phyloP scores from a whole-genome alignment of 2,113 vertebrate genomes.

The Crotalus tigris region DNA sequence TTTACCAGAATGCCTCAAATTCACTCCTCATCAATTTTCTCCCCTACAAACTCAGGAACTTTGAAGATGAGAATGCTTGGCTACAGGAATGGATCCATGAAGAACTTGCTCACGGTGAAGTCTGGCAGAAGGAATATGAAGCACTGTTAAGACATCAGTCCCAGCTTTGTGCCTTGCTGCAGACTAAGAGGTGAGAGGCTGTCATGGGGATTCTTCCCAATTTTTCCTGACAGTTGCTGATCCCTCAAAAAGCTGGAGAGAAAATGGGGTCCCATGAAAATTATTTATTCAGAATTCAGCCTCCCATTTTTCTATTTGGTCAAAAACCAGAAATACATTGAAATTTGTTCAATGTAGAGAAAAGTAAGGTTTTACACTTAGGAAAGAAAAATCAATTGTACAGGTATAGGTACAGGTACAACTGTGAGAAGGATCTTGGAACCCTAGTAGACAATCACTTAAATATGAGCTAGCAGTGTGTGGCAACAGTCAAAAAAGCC shows the following conservation, averaged over 20 bases:
- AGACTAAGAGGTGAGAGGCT: conserved; percentile 17
- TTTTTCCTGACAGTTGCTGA: background rate
- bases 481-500: background rate
- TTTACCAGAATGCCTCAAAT: background rate
- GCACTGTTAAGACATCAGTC: background rate
- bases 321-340: background rate
- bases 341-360: background rate
- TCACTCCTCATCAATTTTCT: background rate
- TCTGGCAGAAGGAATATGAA: conserved; percentile 20
- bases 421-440: background rate
- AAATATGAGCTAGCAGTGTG: background rate
- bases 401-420: too few relatives aligned
- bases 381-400: background rate
- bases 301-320: background rate
- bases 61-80: conserved; percentile 10
- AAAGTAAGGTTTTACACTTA: background rate
- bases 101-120: conserved; percentile 8
- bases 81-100: conserved; percentile 15
- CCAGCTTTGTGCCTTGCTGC: background rate
- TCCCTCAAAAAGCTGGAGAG: background rate
- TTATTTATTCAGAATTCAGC: background rate
- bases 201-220: background rate
- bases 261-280: background rate
- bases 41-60: background rate
- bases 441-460: background rate